Percentiles rank a stretch among this genome's conserved stretches.
These are phyloP conservation scores for Crotophaga sulcirostris DNA, from an alignment of 2,113 vertebrate species.

Conservation along the genomic window DNA sequence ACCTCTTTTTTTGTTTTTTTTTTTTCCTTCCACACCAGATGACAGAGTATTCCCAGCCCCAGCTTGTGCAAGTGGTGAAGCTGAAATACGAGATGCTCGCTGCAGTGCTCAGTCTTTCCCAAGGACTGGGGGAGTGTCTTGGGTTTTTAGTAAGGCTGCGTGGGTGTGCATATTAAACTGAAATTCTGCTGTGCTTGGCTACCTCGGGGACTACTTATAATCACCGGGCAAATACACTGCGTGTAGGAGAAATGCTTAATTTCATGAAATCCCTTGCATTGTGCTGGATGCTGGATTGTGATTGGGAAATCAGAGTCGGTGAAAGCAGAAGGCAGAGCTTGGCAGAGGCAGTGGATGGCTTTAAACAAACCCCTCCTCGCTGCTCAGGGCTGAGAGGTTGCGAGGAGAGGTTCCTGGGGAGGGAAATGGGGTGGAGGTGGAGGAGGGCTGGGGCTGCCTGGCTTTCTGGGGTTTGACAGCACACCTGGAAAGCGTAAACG, in stretches of 20 bases:
- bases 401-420: neutral
- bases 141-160: conserved; percentile 33
- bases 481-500: neutral
- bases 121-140: conserved; percentile 35
- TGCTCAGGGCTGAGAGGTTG: neutral
- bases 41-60: neutral
- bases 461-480: neutral
- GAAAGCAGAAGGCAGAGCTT: conserved; percentile 19
- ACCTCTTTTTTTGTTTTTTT: neutral
- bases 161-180: conserved; percentile 59
- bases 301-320: neutral
- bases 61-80: neutral
- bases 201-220: conserved; percentile 54
- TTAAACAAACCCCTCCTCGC: neutral
- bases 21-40: neutral
- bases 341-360: neutral
- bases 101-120: neutral
- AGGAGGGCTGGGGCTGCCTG: neutral
- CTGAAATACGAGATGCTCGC: neutral
- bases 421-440: neutral
- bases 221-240: conserved; percentile 48
- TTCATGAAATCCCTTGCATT: neutral
- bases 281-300: neutral
- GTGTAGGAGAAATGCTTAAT: conserved; percentile 47
- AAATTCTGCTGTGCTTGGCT: conserved; percentile 50